Base-by-base conservation (phyloP, 30 jellyfish, hydroid and myxozoan species). In the Clytia hemisphaerica region DNA sequence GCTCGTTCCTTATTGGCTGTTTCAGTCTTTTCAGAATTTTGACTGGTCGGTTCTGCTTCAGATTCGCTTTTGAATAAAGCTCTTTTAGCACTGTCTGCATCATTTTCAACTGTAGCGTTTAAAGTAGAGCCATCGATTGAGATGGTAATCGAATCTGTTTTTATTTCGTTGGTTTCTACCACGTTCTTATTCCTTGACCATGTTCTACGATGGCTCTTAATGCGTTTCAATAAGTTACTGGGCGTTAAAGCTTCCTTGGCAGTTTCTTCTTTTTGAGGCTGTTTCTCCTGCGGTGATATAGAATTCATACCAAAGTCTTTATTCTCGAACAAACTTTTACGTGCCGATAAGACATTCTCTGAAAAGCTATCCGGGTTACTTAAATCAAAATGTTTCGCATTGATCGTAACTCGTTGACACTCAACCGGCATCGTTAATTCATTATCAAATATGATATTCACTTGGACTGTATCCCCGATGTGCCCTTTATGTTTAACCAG, bases 401-500 rank as follows among this genome's bases (percentile, higher is more conserved):
- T 22, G n/a, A 69, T 72, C 27, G 47, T 78, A 28, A 82, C 61
- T 21, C 60, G 80, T 34, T 77, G 83, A 64, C 84, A 55, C 6
- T 18, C 25, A 27, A 89, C 27, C 46, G 61, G 69, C 26, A 22
- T 69, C 26, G 61, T 53, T 45, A 89, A 46, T 33, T 80, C 67
- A 40, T 72, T 78, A 15, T 60, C 19, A 3, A 89, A 18, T 1
- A 67, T 34, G 37, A 89, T 19, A 9, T 12, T 59, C 18, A 89
- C 95, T n/a, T 47, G 25, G 18, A 89, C 77, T 15, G 25, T 34
- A 25, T 89, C 98, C 16, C 98, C 98, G 34, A 82, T 70, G 59
- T 81, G 95, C 9, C 95, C 98, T 49, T 67, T 89, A 33, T 77
- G 92, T 45, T 81, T 81, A 50, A 45, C 75, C 54, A 89, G 48